phyloP scores from a whole-genome alignment of 2,888 invertebrate species.

The Shargacucullia verbasci region DNA sequence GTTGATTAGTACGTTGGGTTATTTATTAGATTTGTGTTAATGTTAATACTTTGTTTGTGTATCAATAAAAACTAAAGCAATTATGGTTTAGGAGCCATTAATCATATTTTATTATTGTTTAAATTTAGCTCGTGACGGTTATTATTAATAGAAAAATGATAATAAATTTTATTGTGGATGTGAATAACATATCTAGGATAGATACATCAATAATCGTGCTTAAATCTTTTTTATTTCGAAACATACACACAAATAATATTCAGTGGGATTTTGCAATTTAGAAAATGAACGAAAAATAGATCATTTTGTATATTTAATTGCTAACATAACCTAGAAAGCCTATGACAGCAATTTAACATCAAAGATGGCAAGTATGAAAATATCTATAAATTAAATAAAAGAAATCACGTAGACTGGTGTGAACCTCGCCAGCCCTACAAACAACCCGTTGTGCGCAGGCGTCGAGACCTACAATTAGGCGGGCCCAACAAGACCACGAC shows the following conservation, averaged over 20 bases:
- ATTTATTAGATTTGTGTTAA: slow-evolving; percentile 59
- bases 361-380: too few species aligned
- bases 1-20: slow-evolving; percentile 57
- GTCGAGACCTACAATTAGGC: slow-evolving; percentile 88
- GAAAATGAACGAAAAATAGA: too few species aligned
- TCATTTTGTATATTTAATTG: too few species aligned
- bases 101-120: slow-evolving; percentile 44
- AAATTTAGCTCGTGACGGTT: slow-evolving; percentile 32
- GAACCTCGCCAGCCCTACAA: slow-evolving; percentile 71
- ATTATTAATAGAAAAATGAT: slow-evolving; percentile 25
- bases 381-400: slow-evolving; percentile 3
- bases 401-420: not conserved
- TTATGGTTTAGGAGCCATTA: slow-evolving; percentile 42
- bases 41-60: slow-evolving; percentile 49
- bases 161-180: slow-evolving; percentile 13
- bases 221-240: too few species aligned
- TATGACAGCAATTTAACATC: too few species aligned
- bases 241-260: too few species aligned
- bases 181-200: slow-evolving; percentile 4
- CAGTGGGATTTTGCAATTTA: too few species aligned
- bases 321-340: too few species aligned
- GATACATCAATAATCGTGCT: not conserved
- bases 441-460: slow-evolving; percentile 76
- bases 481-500: slow-evolving; percentile 77
- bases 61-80: slow-evolving; percentile 45